phyloP scores from a whole-genome alignment of 2,113 vertebrate species.

The Caretta caretta region DNA sequence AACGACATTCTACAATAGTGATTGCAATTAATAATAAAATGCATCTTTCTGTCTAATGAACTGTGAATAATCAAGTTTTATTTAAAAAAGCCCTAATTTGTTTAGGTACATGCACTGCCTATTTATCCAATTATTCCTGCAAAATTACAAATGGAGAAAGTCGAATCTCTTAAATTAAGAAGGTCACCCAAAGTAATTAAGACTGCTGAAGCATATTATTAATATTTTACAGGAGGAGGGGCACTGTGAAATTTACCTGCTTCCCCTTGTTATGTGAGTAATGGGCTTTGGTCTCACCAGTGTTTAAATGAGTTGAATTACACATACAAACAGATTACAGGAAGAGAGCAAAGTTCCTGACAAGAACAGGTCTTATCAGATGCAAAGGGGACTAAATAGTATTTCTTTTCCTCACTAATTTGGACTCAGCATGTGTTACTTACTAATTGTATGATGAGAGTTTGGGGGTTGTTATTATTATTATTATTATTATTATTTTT shows the following conservation, averaged over 20 bases:
- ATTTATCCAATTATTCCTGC: constrained; percentile 81
- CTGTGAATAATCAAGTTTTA: constrained; percentile 81
- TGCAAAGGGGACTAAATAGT: constrained; percentile 37
- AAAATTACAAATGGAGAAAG: constrained; percentile 78
- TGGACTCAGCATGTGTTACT: not conserved
- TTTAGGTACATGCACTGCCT: constrained; percentile 80
- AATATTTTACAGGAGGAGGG: constrained; percentile 69
- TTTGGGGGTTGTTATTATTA: not conserved
- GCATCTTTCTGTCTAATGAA: constrained; percentile 75
- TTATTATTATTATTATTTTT: not conserved
- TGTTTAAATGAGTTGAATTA: constrained; percentile 57
- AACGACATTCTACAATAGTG: constrained; percentile 31
- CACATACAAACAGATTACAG: constrained; percentile 41
- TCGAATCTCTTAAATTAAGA: constrained; percentile 80
- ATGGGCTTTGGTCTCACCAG: constrained; percentile 1
- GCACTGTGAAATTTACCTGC: constrained; percentile 67
- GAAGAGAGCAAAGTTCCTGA: constrained; percentile 1
- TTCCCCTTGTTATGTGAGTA: constrained; percentile 60
- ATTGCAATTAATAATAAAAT: constrained; percentile 77
- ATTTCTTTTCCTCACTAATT: constrained; percentile 20
- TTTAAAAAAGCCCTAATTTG: constrained; percentile 78
- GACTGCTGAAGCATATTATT: constrained; percentile 81
- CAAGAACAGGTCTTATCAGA: constrained; percentile 26
- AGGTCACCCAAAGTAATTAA: constrained; percentile 82
- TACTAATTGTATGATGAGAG: not conserved